Conservation (phyloP, 2,888 invertebrate species). For the Eumerus sabulonum region DNA sequence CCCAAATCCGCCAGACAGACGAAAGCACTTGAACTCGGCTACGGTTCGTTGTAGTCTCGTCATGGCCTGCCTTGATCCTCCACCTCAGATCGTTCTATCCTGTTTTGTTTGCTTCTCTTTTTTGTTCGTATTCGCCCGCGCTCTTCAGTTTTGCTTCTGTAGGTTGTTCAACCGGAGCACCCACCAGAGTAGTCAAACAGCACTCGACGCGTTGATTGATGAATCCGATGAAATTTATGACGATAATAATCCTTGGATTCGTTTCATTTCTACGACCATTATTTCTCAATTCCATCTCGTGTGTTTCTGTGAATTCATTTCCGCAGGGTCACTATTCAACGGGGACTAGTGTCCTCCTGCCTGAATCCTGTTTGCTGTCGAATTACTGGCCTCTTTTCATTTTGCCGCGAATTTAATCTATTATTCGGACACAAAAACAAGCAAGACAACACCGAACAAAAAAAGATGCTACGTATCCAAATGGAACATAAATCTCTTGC, state of each 20-base stretch:
- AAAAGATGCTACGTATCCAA: too few relatives aligned
- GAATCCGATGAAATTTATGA: constrained; percentile 48
- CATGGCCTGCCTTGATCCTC: too few relatives aligned
- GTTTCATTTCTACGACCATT: constrained; percentile 12
- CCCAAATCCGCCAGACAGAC: constrained; percentile 24
- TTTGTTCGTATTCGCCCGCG: constrained; percentile 1
- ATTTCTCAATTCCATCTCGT: not conserved
- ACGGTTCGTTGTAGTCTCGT: not conserved
- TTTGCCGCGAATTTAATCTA: too few relatives aligned
- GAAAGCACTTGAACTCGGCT: constrained; percentile 19
- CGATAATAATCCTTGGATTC: constrained; percentile 24
- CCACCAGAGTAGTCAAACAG: constrained; percentile 10
- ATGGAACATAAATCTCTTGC: not conserved
- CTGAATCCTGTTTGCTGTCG: constrained; percentile 10
- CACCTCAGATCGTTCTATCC: not conserved
- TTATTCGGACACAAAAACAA: too few relatives aligned
- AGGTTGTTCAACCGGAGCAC: too few relatives aligned
- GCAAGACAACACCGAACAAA: too few relatives aligned
- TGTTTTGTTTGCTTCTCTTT: not conserved
- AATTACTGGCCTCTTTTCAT: constrained; percentile 5
- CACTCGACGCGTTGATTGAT: constrained; percentile 38
- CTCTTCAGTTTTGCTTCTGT: constrained; percentile 8
- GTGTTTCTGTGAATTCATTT: not conserved
- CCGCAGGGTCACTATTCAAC: constrained; percentile 12
- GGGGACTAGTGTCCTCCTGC: not conserved